phyloP scores from a whole-genome alignment of 2,888 invertebrate species.

The Gibbula magus region DNA sequence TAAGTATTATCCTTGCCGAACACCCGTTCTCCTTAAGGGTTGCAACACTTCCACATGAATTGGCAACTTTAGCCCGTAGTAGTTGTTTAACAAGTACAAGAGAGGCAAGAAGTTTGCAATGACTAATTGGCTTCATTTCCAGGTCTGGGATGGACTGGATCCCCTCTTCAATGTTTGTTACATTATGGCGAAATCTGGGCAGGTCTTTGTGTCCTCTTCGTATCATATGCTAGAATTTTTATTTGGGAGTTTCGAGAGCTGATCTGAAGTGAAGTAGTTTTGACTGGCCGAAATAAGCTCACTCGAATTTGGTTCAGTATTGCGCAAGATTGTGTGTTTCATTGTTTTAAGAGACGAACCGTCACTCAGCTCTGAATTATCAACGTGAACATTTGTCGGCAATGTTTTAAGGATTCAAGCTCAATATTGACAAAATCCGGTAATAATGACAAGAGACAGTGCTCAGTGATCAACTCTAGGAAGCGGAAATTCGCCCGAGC shows the following conservation, averaged over 20 bases:
- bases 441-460: too few species aligned
- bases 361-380: neutral
- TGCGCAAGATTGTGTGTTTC: neutral
- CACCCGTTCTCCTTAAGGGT: neutral
- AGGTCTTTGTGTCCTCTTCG: neutral
- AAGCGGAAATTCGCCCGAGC: too few species aligned
- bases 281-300: slow-evolving; percentile 12
- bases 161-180: neutral
- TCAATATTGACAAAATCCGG: neutral
- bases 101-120: neutral
- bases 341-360: neutral
- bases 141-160: neutral
- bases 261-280: neutral
- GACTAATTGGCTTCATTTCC: slow-evolving; percentile 16
- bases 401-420: neutral
- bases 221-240: slow-evolving; percentile 4
- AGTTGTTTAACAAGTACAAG: neutral
- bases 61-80: neutral
- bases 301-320: neutral
- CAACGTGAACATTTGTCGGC: slow-evolving; percentile 8
- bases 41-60: neutral
- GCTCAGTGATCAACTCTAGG: too few species aligned
- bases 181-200: neutral
- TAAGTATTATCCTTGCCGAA: neutral
- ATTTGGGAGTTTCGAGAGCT: neutral